Evolutionary conservation across 2,113 vertebrate genomes (phyloP).

Genomic region (Malurus alboscapulatus): DNA sequence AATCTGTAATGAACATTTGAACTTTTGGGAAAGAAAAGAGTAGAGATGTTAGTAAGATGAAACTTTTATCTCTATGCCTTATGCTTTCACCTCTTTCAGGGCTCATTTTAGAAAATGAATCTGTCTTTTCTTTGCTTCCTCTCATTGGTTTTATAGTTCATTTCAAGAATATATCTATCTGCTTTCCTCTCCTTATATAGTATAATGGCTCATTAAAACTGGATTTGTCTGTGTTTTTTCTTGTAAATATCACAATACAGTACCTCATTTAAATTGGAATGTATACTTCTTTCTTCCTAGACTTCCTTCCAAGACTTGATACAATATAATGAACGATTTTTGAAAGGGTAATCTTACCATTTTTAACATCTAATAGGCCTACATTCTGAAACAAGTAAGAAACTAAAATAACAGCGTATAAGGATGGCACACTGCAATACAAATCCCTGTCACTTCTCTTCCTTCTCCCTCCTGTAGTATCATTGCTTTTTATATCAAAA

Average conservation of each 20-base stretch:
- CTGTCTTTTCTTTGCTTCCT: background rate
- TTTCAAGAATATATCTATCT: conserved; percentile 18
- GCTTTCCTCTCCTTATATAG: background rate
- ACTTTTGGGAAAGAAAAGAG: background rate
- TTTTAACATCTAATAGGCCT: conserved; percentile 41
- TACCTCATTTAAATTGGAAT: conserved; percentile 37
- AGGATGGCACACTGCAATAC: background rate
- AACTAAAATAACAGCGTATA: background rate
- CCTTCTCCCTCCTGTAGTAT: background rate
- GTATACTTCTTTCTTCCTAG: background rate
- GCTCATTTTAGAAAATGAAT: conserved; percentile 1
- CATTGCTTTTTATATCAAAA: background rate
- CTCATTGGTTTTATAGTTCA: background rate
- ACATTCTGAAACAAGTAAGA: conserved; percentile 38
- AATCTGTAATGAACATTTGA: background rate
- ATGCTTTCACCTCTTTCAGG: background rate
- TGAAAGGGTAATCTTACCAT: background rate
- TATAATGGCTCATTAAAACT: conserved; percentile 49
- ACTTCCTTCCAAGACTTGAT: background rate
- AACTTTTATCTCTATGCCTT: background rate
- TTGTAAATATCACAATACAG: background rate
- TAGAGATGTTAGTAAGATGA: background rate
- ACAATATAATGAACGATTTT: conserved; percentile 6
- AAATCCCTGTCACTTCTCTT: background rate
- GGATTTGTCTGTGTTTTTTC: conserved; percentile 21